Percentiles rank a stretch among this genome's conserved stretches.
Conservation (phyloP, 2,888 invertebrate genomes). For the Criorhina ranunculi region DNA sequence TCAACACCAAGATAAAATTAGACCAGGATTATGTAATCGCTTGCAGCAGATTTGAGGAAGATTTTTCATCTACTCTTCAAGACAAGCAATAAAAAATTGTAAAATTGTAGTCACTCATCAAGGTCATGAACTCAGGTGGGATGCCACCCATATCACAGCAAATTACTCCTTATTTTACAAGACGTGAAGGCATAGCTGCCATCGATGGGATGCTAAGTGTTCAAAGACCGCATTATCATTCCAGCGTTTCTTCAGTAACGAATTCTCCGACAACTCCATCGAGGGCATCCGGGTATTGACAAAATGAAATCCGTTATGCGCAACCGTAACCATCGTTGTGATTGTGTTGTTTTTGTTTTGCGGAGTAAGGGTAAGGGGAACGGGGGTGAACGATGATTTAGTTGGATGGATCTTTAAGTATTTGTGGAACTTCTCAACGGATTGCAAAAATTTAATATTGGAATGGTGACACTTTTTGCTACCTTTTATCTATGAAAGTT, state of each 20-base stretch:
- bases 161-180: not conserved
- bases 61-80: slow-evolving; percentile 1
- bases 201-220: slow-evolving; percentile 8
- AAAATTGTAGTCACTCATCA: slow-evolving; percentile 6
- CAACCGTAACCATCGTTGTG: too few species aligned
- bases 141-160: not conserved
- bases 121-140: not conserved
- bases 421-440: too few species aligned
- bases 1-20: too few species aligned
- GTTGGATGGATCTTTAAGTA: too few species aligned
- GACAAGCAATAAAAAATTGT: slow-evolving; percentile 12
- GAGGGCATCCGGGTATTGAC: slow-evolving; percentile 9
- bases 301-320: slow-evolving; percentile 22
- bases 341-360: too few species aligned
- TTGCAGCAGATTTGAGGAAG: slow-evolving; percentile 15
- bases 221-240: slow-evolving; percentile 1
- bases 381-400: too few species aligned
- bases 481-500: too few species aligned
- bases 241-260: slow-evolving; percentile 5
- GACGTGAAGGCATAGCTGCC: not conserved
- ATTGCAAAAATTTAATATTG: too few species aligned
- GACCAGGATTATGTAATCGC: not conserved
- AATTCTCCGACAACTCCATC: slow-evolving; percentile 1
- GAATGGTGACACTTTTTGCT: too few species aligned
- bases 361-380: too few species aligned